A percentile compares a stretch with the other conserved stretches of the same genome.
Conservation (phyloP, 2,797 vertebrate genomes). For the Pempheris klunzingeri region DNA sequence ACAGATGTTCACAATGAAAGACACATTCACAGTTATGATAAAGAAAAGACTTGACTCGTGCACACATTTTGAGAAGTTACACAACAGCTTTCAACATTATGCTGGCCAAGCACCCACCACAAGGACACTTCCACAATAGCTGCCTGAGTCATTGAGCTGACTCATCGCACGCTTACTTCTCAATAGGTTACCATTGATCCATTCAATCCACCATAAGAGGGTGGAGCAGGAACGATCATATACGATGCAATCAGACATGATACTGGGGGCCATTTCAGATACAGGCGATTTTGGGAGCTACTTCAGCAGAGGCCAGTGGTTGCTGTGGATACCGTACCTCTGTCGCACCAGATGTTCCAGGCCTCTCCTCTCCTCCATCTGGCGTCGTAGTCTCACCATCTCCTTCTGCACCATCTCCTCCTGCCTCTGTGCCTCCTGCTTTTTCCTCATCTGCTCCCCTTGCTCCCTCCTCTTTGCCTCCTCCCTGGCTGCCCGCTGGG, state of each 20-base stretch:
- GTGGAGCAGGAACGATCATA: slow-evolving; percentile 12
- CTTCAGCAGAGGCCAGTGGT: slow-evolving; percentile 19
- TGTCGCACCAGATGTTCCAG: slow-evolving; percentile 82
- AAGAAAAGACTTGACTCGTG: background rate
- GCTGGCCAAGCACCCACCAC: background rate
- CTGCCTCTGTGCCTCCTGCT: slow-evolving; percentile 84
- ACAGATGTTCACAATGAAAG: background rate
- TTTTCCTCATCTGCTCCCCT: slow-evolving; percentile 85
- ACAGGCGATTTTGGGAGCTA: background rate
- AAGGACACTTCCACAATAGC: background rate
- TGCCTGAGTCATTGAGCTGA: slow-evolving; percentile 15
- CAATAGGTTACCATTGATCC: slow-evolving; percentile 21
- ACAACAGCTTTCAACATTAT: background rate
- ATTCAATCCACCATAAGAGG: slow-evolving; percentile 6
- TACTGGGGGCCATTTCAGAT: slow-evolving; percentile 11
- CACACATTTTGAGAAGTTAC: slow-evolving; percentile 26
- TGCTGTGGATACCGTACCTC: slow-evolving; percentile 81
- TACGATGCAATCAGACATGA: slow-evolving; percentile 23
- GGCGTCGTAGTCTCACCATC: slow-evolving; percentile 89
- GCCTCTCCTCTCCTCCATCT: slow-evolving; percentile 87
- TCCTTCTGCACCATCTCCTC: slow-evolving; percentile 90
- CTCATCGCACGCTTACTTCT: slow-evolving; percentile 10
- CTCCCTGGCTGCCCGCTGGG: slow-evolving; percentile 80
- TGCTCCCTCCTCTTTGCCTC: slow-evolving; percentile 85
- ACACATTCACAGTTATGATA: background rate